Conservation (phyloP, 2,113 vertebrate species). For the Galeopterus variegatus region DNA sequence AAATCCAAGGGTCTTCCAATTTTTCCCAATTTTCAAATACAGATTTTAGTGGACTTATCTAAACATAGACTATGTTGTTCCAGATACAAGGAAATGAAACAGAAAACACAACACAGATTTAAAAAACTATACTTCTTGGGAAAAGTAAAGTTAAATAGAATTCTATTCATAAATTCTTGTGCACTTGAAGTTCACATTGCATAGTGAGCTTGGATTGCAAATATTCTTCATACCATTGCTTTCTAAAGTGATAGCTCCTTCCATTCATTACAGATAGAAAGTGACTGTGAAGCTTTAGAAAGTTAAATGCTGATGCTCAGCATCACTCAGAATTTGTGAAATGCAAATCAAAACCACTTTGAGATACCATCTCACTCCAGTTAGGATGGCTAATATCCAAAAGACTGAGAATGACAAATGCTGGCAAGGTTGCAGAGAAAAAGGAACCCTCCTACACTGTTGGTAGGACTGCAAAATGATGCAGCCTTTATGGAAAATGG, state of each 20-base stretch:
- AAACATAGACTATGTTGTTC: neutral
- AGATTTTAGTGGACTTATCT: neutral
- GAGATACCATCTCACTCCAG: too few relatives aligned
- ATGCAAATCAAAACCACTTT: too few relatives aligned
- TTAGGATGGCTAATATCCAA: too few relatives aligned
- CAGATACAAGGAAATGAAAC: neutral
- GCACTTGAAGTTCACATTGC: constrained; percentile 64
- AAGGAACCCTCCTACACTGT: too few relatives aligned
- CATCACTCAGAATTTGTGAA: too few relatives aligned
- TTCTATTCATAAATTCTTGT: neutral
- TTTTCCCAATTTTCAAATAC: constrained; percentile 21
- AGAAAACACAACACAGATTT: neutral
- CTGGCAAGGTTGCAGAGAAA: too few relatives aligned
- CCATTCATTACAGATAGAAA: constrained; percentile 60
- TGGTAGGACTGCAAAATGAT: too few relatives aligned
- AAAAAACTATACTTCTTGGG: neutral
- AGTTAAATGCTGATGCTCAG: neutral
- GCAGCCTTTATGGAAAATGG: too few relatives aligned
- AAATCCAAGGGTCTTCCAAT: constrained; percentile 35
- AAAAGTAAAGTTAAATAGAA: constrained; percentile 58
- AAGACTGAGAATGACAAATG: too few relatives aligned
- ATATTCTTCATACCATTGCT: constrained; percentile 24
- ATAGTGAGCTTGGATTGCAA: neutral
- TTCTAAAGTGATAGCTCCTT: neutral
- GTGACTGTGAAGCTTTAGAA: neutral